Conservation (phyloP, 2,797 vertebrate genomes). For the Pseudomugil gertrudae region DNA sequence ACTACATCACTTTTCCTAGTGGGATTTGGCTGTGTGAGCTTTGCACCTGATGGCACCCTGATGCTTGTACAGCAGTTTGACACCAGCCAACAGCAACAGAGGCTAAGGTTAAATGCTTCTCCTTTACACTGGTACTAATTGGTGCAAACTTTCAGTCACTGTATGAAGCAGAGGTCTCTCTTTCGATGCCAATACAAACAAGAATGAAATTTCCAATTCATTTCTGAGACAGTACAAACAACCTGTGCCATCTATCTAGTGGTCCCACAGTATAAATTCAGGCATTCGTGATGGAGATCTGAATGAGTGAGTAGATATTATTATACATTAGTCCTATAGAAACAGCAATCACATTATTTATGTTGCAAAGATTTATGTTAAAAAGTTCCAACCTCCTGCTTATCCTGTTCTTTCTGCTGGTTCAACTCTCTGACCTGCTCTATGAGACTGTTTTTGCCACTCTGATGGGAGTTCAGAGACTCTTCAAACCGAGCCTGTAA, state of each 20-base stretch:
- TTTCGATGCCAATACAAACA: conserved; percentile 81
- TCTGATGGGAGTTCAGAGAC: conserved; percentile 74
- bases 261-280: conserved; percentile 28
- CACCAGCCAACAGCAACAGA: conserved; percentile 76
- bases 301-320: conserved; percentile 6
- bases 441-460: conserved; percentile 54
- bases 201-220: conserved; percentile 42
- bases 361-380: background rate
- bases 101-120: conserved; percentile 67
- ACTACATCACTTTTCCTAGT: conserved; percentile 34
- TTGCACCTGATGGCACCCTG: conserved; percentile 74
- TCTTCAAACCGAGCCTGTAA: conserved; percentile 79
- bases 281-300: conserved; percentile 5
- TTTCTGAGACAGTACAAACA: conserved; percentile 54
- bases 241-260: conserved; percentile 39
- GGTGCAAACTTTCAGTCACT: conserved; percentile 67
- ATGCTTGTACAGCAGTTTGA: conserved; percentile 61
- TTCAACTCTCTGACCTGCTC: conserved; percentile 71
- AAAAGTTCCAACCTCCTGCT: conserved; percentile 70
- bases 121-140: conserved; percentile 72
- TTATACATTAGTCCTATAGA: conserved; percentile 6
- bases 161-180: conserved; percentile 71
- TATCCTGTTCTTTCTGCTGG: conserved; percentile 60
- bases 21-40: conserved; percentile 43
- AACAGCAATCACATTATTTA: conserved; percentile 8